Conservation (phyloP, 1,140 invertebrate genomes). For the Rhynchophorus ferrugineus region DNA sequence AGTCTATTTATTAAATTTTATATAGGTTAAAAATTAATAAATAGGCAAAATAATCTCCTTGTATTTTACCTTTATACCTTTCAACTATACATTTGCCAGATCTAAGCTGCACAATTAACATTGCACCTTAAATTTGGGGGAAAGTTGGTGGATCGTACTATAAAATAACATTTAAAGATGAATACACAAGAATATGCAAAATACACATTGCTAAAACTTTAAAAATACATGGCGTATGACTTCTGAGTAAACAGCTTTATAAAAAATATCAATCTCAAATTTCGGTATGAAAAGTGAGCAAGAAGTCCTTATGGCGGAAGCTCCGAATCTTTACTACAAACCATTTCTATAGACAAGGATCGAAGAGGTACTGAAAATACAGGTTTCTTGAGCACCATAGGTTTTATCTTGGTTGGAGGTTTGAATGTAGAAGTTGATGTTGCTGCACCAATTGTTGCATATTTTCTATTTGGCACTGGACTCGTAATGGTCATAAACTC, state of each 20-base stretch:
- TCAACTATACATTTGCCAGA: background rate
- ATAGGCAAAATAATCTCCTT: background rate
- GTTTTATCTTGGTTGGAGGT: slow-evolving; percentile 36
- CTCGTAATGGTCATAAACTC: slow-evolving; percentile 37
- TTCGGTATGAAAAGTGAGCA: slow-evolving; percentile 6
- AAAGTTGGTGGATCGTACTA: background rate
- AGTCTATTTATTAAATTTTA: background rate
- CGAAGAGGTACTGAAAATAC: slow-evolving; percentile 33
- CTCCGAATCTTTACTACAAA: slow-evolving; percentile 27
- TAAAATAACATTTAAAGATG: background rate
- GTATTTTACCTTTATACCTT: background rate
- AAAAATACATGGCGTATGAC: slow-evolving; percentile 2
- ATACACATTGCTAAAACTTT: slow-evolving; percentile 3
- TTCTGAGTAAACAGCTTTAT: slow-evolving; percentile 5
- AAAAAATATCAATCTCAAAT: slow-evolving; percentile 11
- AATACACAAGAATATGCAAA: background rate
- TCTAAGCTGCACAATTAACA: background rate
- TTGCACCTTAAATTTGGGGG: background rate
- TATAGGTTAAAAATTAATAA: background rate
- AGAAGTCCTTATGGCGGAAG: slow-evolving; percentile 26
- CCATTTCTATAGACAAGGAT: slow-evolving; percentile 26
- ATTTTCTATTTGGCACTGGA: slow-evolving; percentile 34
- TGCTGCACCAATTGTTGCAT: slow-evolving; percentile 22
- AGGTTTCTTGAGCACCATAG: slow-evolving; percentile 39
- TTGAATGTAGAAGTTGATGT: slow-evolving; percentile 34